Base-by-base conservation (phyloP, 2,113 vertebrate genomes). In the Pungitius pungitius region DNA sequence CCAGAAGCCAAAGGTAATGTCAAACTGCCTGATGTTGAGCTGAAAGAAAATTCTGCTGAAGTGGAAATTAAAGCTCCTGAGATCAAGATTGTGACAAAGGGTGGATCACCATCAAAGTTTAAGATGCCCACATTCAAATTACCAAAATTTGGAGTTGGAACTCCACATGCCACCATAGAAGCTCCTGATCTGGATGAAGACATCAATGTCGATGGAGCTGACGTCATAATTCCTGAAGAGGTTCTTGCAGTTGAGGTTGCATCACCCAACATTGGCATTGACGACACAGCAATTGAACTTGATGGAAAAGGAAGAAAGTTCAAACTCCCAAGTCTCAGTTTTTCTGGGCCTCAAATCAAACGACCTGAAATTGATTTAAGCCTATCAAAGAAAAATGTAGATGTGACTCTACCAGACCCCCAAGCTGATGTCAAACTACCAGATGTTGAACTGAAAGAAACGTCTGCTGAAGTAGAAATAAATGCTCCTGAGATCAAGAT, bases 81-180 rank as follows among this genome's bases (percentile, higher is more conserved):
- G 33, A 4, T 35, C 33, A 35, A 35, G 33, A 35, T 35, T 35
- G 33, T 4, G 33, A 35, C 33, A 35, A 35, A 35, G 33, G 33
- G 33, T 35, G 33, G 33, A 7, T 35, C 83, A 20, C 47, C 70
- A n/a, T 73, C 68, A 63, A 85, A 84, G 80, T 77, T 79, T 66
- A 90, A 85, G 64, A 60, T 88, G 62, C 83, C 86, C 1, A 37
- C 52, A 35, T 82, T 89, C 24, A 89, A 83, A 74, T 20, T 88
- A 3, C 85, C 88, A 1, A 85, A 62, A 79, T 82, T 90, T 84
- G 85, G 78, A 67, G 18, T 24, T 39, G 18, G 20, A 8, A 11
- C 62, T 45, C 39, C 75, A 74, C 65, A 57, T 0, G 56, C 20
- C 24, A 71, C 17, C 12, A 59, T 33, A 0, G 63, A 79, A 45